A percentile compares a stretch with the other conserved stretches of the same genome.
phyloP scores from a whole-genome alignment of 2,113 vertebrate species.

The Actenoides lindsayi region DNA sequence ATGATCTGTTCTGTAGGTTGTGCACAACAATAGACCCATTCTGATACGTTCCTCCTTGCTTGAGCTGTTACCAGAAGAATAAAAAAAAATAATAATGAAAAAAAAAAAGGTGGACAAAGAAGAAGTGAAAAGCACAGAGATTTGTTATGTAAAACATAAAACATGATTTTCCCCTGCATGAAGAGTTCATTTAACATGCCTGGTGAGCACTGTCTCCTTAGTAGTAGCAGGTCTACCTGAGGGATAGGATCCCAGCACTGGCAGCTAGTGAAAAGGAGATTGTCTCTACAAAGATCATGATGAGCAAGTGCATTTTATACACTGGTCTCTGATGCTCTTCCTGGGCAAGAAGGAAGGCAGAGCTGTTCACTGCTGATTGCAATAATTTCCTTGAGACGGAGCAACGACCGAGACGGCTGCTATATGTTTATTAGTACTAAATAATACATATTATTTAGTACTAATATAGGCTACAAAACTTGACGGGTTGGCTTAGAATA shows the following conservation, averaged over 20 bases:
- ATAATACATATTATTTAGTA: not conserved
- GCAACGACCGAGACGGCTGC: not conserved
- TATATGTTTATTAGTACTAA: not conserved
- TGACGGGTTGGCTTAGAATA: not conserved
- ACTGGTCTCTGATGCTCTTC: not conserved
- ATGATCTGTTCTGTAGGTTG: not conserved
- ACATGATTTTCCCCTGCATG: not conserved
- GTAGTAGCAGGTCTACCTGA: not conserved
- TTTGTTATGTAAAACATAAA: not conserved
- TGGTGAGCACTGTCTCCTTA: not conserved
- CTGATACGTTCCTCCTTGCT: not conserved
- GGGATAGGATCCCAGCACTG: not conserved
- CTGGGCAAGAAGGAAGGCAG: not conserved
- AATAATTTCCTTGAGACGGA: not conserved
- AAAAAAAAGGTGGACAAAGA: not conserved
- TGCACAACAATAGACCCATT: not conserved
- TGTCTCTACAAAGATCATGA: not conserved
- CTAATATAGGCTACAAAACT: not conserved
- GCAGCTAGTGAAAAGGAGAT: not conserved
- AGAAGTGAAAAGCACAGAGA: not conserved
- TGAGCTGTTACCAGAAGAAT: not conserved
- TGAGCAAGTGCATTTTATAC: not conserved
- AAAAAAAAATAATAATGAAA: not conserved
- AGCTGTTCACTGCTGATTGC: not conserved
- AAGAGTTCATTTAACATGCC: not conserved